A percentile compares a stretch with the other conserved stretches of the same genome.
phyloP scores from a whole-genome alignment of 2,888 invertebrate genomes.

The Anthrax anthrax region DNA sequence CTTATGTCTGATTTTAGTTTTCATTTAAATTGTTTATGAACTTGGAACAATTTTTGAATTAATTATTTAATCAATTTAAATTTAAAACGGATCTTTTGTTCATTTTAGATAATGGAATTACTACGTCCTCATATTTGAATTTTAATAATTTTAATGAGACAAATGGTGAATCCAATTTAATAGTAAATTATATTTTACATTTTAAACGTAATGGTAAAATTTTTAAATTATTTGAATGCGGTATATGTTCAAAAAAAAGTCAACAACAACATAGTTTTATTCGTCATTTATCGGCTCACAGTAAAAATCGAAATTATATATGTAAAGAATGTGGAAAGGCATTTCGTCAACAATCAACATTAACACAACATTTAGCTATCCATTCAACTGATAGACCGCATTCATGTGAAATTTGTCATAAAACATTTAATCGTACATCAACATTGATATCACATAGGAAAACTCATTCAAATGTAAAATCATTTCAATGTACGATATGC shows the following conservation, averaged over 20 bases:
- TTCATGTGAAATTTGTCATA: slow-evolving; percentile 57
- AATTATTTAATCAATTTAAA: no score
- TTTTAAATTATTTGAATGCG: slow-evolving; percentile 59
- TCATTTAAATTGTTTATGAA: no score
- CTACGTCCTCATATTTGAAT: no score
- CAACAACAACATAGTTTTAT: slow-evolving; percentile 62
- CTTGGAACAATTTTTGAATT: no score
- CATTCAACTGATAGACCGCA: slow-evolving; percentile 63
- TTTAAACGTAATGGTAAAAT: slow-evolving; percentile 40
- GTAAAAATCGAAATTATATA: slow-evolving; percentile 61
- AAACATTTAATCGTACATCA: slow-evolving; percentile 64
- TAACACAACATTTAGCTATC: slow-evolving; percentile 64
- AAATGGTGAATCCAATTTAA: no score
- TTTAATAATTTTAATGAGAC: no score
- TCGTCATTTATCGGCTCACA: slow-evolving; percentile 62
- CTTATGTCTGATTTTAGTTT: no score
- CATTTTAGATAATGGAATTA: no score
- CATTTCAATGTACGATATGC: slow-evolving; percentile 58
- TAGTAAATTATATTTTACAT: no score
- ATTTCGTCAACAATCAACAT: slow-evolving; percentile 57
- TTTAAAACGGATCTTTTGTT: no score
- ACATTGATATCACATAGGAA: slow-evolving; percentile 68
- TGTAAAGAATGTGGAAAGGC: slow-evolving; percentile 60
- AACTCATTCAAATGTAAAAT: slow-evolving; percentile 59
- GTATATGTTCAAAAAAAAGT: slow-evolving; percentile 58